phyloP scores from a whole-genome alignment of 2,113 vertebrate species.

The Elgaria multicarinata region DNA sequence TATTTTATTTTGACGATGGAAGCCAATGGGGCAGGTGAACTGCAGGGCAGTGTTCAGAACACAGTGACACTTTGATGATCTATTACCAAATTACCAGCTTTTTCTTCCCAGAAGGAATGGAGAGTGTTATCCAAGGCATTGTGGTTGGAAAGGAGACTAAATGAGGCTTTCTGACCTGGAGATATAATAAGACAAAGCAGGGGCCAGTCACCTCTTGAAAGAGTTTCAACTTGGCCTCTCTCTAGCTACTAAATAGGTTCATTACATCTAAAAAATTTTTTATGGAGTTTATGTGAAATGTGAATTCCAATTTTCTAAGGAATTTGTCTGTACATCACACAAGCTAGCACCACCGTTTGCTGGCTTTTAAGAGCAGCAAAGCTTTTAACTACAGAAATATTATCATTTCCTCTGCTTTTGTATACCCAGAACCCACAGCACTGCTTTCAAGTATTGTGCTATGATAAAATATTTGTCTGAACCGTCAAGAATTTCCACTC shows the following conservation, averaged over 20 bases:
- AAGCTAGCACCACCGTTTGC: background rate
- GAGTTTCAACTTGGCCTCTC: background rate
- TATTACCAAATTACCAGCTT: background rate
- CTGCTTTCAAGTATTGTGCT: background rate
- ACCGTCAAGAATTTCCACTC: background rate
- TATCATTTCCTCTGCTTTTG: background rate
- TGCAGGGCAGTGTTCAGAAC: background rate
- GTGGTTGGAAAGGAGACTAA: background rate
- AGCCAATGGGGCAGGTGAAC: background rate
- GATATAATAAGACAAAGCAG: background rate
- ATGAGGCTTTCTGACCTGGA: constrained; percentile 7
- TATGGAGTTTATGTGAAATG: background rate
- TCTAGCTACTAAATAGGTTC: background rate
- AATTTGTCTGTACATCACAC: background rate
- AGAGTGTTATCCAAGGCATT: background rate
- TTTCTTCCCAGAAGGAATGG: background rate
- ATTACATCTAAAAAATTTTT: background rate
- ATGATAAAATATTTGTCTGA: background rate
- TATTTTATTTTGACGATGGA: background rate
- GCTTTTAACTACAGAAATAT: fast-evolving
- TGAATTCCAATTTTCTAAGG: background rate
- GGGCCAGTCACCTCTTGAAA: background rate
- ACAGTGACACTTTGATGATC: background rate
- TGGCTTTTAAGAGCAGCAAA: background rate
- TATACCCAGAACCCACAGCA: background rate